Evolutionary conservation across 2,797 vertebrate species (phyloP).

Genomic region (Prunella strophiata): DNA sequence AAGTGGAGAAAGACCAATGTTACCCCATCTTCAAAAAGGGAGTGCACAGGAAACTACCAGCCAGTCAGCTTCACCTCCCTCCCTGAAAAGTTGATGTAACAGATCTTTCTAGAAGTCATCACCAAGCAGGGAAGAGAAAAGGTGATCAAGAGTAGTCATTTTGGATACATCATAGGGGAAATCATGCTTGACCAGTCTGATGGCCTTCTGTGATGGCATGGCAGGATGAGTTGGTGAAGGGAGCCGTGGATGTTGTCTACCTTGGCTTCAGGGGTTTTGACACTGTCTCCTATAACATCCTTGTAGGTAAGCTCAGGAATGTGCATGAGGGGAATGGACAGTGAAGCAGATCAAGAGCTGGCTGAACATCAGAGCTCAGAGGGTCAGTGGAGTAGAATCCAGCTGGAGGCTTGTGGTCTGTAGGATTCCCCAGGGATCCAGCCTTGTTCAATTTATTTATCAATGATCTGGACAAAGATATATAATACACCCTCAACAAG

Average conservation of each 20-base stretch:
- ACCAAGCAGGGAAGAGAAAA: neutral
- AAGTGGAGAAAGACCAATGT: neutral
- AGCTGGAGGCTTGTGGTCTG: neutral
- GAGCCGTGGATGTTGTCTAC: neutral
- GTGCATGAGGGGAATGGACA: neutral
- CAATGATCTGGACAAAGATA: neutral
- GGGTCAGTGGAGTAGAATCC: fast-evolving
- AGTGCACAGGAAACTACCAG: neutral
- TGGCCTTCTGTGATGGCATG: neutral
- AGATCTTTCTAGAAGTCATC: neutral
- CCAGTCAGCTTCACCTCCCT: neutral
- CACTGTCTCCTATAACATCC: neutral
- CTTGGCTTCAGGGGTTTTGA: neutral
- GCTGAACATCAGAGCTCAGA: neutral
- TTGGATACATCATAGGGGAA: neutral
- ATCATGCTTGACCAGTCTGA: neutral
- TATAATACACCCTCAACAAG: neutral
- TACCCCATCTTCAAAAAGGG: neutral
- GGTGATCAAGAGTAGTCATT: neutral
- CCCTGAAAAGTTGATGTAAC: neutral
- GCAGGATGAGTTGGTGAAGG: too few species aligned
- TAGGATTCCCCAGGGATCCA: neutral
- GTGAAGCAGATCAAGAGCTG: neutral
- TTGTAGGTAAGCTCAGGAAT: neutral
- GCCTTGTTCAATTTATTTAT: neutral